Base-by-base conservation (phyloP, 2,888 invertebrate genomes). In the Pseudococcus longispinus region DNA sequence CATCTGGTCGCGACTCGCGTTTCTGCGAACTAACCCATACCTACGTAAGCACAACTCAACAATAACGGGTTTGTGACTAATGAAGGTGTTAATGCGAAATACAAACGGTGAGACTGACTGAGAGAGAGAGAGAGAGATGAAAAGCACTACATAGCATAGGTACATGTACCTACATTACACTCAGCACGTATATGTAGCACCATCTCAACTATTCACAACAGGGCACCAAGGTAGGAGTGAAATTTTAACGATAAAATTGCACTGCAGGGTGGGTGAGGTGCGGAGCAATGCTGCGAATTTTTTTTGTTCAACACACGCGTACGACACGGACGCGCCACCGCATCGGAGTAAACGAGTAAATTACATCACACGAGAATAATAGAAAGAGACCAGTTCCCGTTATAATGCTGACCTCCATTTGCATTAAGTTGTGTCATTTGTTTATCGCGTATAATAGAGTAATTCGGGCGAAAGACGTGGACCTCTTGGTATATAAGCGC, bases 381-480 rank as follows among this genome's bases (percentile, higher is more conserved):
- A 65, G 65, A 65, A 65, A 65, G 60, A 60, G n/a, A 51, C 65
- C 65, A 65, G 65, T 65, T 65, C 65, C 65, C 65, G 65, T 65
- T 65, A 65, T 65, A 65, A 65, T 65, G 65, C 65, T 65, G 65
- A 65, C 65, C 65, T 65, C 65, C 65, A 65, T 65, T 65, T 65
- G 65, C 65, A 65, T 65, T 65, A 65, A 51, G 65, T 65, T 65
- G 65, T 65, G 65, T 65, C 65, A 65, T 65, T 65, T 65, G 65
- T 65, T 65, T 65, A 65, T 65, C 65, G 65, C 65, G 26, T 65
- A 65, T 65, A 65, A 65, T 65, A 65, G 65, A 65, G 65, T 65
- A 65, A 65, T 65, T 65, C 65, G 65, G 65, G 26, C 65, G 65
- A 65, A 65, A 65, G 65, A 65, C 65, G 65, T 65, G 65, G 65